phyloP scores from a whole-genome alignment of 2,113 vertebrate species.

The Tautogolabrus adspersus region DNA sequence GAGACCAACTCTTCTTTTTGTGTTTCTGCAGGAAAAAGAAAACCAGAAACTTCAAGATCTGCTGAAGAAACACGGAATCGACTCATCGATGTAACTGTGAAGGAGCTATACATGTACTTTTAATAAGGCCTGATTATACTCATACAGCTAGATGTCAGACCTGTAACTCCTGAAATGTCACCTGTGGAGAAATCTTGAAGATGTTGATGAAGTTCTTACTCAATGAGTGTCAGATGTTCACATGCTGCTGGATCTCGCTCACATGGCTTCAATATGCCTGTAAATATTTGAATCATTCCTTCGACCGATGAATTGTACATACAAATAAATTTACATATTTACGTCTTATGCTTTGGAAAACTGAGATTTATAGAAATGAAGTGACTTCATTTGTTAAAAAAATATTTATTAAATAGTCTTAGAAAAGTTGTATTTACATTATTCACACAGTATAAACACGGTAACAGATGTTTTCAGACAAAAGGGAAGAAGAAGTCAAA shows the following conservation, averaged over 20 bases:
- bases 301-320: conserved; percentile 22
- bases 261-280: background rate
- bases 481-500: conserved; percentile 96
- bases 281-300: conserved; percentile 15
- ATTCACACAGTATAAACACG: conserved; percentile 24
- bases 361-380: background rate
- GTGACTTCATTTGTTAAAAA: conserved; percentile 38
- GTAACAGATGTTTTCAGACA: conserved; percentile 71
- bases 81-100: conserved; percentile 1
- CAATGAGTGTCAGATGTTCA: conserved; percentile 3
- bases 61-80: conserved; percentile 83
- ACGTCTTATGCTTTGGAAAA: background rate
- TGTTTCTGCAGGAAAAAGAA: conserved; percentile 87
- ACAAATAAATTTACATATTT: background rate
- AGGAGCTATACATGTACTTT: too few relatives aligned
- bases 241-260: background rate
- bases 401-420: conserved; percentile 5
- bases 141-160: background rate
- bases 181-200: background rate
- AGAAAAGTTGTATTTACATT: conserved; percentile 18
- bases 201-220: background rate
- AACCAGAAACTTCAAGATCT: conserved; percentile 87
- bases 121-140: background rate
- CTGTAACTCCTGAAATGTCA: background rate
- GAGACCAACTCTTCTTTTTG: background rate